Conservation (phyloP, 2,797 vertebrate species). For the Lepus townsendii region DNA sequence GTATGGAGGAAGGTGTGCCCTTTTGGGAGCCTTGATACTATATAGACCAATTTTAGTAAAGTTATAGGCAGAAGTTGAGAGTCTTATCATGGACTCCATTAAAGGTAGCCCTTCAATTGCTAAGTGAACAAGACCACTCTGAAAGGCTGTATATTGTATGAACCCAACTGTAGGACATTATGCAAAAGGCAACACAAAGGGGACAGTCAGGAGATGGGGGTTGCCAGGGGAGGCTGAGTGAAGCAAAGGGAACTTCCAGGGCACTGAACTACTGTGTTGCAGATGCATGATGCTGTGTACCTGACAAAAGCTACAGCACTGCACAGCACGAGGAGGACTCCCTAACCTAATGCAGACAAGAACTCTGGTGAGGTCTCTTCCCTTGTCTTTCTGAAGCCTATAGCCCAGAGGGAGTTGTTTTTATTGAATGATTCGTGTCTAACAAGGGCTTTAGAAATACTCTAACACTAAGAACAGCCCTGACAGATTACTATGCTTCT, state of each 20-base stretch:
- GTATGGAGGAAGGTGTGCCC: neutral
- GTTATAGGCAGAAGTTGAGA: neutral
- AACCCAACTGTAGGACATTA: neutral
- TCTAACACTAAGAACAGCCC: neutral
- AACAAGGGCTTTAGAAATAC: neutral
- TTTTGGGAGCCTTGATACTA: neutral
- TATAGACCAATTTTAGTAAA: slow-evolving; percentile 4
- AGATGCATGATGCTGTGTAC: neutral
- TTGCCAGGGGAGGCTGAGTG: neutral
- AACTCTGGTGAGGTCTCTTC: neutral
- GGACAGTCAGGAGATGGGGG: neutral
- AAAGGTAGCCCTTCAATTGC: neutral
- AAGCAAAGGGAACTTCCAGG: neutral
- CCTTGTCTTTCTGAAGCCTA: neutral
- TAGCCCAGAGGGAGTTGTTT: neutral
- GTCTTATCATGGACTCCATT: neutral
- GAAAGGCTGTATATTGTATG: neutral
- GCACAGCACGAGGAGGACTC: neutral
- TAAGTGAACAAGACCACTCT: neutral
- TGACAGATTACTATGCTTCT: neutral
- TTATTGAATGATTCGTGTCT: neutral
- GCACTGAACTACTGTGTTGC: neutral
- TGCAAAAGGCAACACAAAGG: neutral
- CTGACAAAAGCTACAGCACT: neutral
- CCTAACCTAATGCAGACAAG: neutral